A percentile compares a stretch with the other conserved stretches of the same genome.
Evolutionary conservation across 2,113 vertebrate genomes (phyloP).

Genomic region (pig (Sus scrofa)): DNA sequence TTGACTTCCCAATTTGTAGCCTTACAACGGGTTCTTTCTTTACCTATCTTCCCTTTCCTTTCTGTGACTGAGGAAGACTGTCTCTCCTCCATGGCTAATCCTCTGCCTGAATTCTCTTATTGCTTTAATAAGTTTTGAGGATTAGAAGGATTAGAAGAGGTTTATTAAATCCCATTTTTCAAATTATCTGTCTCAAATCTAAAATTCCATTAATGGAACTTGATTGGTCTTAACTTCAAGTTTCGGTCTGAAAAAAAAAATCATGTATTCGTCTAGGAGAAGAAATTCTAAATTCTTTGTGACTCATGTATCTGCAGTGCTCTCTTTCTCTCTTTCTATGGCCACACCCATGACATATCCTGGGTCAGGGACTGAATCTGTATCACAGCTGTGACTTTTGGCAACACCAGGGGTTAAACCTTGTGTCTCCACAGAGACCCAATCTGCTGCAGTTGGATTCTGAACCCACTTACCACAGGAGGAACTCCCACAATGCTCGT

Average conservation of each 20-base stretch:
- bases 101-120: not conserved
- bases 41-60: not conserved
- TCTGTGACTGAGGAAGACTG: not conserved
- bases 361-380: too few relatives aligned
- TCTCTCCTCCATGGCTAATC: not conserved
- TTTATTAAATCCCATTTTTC: not conserved
- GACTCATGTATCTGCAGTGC: not conserved
- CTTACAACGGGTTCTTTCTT: not conserved
- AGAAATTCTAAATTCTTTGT: not conserved
- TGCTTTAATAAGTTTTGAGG: not conserved
- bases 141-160: not conserved
- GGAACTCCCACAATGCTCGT: not conserved
- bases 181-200: not conserved
- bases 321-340: not conserved
- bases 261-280: not conserved
- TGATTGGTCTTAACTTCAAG: not conserved
- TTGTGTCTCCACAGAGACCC: too few relatives aligned
- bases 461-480: too few relatives aligned
- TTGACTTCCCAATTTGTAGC: not conserved
- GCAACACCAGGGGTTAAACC: too few relatives aligned
- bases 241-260: not conserved
- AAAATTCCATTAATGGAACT: not conserved
- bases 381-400: too few relatives aligned
- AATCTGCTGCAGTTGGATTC: too few relatives aligned
- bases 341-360: too few relatives aligned